Percentiles rank a stretch among this genome's conserved stretches.
These are phyloP conservation scores for Heliothis subflexa DNA, from an alignment of 1,140 invertebrate species.

Conservation along the genomic window DNA sequence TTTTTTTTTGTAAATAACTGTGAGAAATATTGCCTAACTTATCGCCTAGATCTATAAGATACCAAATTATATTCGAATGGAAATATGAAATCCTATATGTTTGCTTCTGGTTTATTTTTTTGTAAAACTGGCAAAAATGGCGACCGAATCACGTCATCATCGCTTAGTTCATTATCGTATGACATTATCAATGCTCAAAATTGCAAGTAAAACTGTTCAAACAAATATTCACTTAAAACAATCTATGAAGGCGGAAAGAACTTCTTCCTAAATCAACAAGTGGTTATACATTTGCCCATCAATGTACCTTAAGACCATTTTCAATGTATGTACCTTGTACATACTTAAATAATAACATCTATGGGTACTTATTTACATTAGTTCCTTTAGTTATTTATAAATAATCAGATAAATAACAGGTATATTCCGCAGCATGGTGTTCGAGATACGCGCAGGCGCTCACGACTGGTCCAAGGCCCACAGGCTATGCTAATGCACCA, in stretches of 20 bases:
- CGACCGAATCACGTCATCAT: too few relatives aligned
- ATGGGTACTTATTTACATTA: too few relatives aligned
- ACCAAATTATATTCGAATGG: neutral
- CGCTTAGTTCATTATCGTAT: too few relatives aligned
- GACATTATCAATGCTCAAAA: too few relatives aligned
- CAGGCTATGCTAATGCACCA: constrained; percentile 4
- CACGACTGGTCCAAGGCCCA: constrained; percentile 11
- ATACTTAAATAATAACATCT: neutral
- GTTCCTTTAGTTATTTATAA: neutral
- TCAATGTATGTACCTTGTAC: too few relatives aligned
- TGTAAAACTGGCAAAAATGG: too few relatives aligned
- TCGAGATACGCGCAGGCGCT: neutral
- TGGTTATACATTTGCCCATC: neutral
- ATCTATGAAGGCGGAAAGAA: too few relatives aligned
- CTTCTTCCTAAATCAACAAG: too few relatives aligned
- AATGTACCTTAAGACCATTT: neutral
- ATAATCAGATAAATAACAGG: neutral
- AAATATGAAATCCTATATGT: too few relatives aligned
- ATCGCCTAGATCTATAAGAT: neutral
- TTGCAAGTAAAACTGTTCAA: too few relatives aligned
- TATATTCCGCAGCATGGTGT: neutral
- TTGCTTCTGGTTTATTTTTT: too few relatives aligned
- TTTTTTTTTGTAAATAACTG: neutral
- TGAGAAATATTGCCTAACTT: neutral
- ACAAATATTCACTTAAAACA: too few relatives aligned